Evolutionary conservation across 2,797 vertebrate genomes (phyloP).

Genomic region (Glossophaga mutica): DNA sequence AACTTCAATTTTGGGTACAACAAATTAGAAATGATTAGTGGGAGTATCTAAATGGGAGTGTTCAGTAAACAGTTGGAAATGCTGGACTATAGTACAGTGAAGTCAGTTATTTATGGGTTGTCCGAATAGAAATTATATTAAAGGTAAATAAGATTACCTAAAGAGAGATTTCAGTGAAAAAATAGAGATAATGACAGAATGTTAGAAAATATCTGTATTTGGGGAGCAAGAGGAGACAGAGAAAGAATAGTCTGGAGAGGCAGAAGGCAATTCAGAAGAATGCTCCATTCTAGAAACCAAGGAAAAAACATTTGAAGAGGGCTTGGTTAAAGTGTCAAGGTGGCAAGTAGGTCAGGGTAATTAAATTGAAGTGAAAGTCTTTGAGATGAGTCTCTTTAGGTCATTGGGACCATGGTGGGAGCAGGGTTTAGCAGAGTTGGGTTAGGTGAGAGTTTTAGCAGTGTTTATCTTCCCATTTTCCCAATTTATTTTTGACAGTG

Average conservation of each 20-base stretch:
- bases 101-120: not conserved
- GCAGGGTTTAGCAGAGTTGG: not conserved
- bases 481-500: not conserved
- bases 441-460: not conserved
- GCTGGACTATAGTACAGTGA: not conserved
- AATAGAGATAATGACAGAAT: not conserved
- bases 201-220: not conserved
- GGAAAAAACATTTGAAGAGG: not conserved
- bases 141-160: not conserved
- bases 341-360: not conserved
- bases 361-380: not conserved
- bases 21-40: not conserved
- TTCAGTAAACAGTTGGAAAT: not conserved
- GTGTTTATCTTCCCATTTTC: not conserved
- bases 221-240: not conserved
- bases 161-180: not conserved
- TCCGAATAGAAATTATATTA: not conserved
- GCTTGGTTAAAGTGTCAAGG: not conserved
- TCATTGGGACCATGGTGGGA: not conserved
- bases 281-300: not conserved
- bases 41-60: not conserved
- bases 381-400: not conserved
- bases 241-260: not conserved
- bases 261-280: not conserved
- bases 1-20: not conserved